Evolutionary conservation across 2,113 vertebrate species (phyloP).

Genomic region (Cyanistes caeruleus): DNA sequence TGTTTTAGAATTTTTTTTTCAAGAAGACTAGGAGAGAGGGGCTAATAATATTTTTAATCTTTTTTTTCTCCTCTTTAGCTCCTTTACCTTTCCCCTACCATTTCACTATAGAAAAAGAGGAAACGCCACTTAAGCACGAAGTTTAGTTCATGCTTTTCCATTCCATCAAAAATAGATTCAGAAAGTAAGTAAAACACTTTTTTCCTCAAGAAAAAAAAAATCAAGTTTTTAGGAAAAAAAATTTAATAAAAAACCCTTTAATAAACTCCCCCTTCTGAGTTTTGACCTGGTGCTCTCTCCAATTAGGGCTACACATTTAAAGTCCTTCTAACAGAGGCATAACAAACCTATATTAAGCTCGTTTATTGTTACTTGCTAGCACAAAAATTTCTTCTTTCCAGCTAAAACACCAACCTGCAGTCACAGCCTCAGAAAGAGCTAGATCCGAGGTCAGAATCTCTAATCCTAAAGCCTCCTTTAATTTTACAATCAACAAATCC

Average conservation of each 20-base stretch:
- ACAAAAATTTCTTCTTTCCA: background rate
- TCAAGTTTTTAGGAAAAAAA: background rate
- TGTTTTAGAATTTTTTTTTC: background rate
- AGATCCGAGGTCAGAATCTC: background rate
- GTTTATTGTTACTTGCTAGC: background rate
- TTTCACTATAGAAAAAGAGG: background rate
- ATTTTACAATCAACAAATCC: slow-evolving; percentile 28
- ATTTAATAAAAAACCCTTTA: rapidly evolving
- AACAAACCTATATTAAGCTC: background rate
- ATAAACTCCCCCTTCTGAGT: background rate
- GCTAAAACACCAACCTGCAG: slow-evolving; percentile 2
- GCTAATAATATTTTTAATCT: background rate
- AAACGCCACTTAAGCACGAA: background rate
- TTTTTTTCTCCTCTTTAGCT: background rate
- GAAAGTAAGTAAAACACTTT: background rate
- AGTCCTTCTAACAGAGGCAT: background rate
- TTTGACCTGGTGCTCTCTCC: background rate
- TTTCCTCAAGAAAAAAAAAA: background rate
- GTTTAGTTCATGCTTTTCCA: background rate
- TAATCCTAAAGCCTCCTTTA: background rate
- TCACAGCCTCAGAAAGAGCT: background rate
- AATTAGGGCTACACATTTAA: background rate
- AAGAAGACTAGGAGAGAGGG: background rate
- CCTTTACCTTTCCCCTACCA: background rate
- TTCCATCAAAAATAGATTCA: background rate